Evolutionary conservation across 23 tunicate genomes (phyloP).

Genomic region (Halocynthia roretzi): DNA sequence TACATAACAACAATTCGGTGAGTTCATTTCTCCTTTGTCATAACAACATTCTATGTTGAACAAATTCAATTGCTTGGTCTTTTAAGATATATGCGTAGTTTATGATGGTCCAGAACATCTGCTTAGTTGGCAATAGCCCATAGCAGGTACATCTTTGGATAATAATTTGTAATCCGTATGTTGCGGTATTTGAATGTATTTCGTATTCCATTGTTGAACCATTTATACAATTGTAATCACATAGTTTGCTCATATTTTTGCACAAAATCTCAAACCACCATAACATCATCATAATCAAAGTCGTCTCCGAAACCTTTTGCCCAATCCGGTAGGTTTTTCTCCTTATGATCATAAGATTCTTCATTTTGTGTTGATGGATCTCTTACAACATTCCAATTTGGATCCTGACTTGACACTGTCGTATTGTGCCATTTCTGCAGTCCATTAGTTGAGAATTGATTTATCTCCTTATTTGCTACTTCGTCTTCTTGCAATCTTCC

Average conservation of each 20-base stretch:
- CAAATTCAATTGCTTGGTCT: background rate
- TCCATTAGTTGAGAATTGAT: constrained; percentile 1
- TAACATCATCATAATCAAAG: constrained; percentile 82
- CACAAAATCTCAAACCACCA: constrained; percentile 46
- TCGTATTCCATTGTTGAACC: background rate
- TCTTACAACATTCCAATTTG: constrained; percentile 58
- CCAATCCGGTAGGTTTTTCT: constrained; percentile 59
- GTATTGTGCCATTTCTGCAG: background rate
- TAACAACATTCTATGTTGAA: background rate
- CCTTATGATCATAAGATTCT: constrained; percentile 11
- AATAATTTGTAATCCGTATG: background rate
- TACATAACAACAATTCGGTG: constrained; percentile 49
- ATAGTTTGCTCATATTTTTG: background rate
- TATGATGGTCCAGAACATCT: background rate
- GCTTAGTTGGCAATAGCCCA: background rate
- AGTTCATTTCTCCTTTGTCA: constrained; percentile 10
- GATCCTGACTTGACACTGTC: constrained; percentile 35
- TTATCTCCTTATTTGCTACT: constrained; percentile 2
- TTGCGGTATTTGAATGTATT: constrained; percentile 5
- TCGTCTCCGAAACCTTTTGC: constrained; percentile 76
- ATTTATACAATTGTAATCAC: background rate
- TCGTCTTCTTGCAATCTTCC: constrained; percentile 15
- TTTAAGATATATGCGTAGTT: background rate
- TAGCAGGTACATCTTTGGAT: background rate
- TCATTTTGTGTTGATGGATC: constrained; percentile 20